Evolutionary conservation across 64 coral and sea anemone species (phyloP).

Genomic region (Stichodactyla helianthus): DNA sequence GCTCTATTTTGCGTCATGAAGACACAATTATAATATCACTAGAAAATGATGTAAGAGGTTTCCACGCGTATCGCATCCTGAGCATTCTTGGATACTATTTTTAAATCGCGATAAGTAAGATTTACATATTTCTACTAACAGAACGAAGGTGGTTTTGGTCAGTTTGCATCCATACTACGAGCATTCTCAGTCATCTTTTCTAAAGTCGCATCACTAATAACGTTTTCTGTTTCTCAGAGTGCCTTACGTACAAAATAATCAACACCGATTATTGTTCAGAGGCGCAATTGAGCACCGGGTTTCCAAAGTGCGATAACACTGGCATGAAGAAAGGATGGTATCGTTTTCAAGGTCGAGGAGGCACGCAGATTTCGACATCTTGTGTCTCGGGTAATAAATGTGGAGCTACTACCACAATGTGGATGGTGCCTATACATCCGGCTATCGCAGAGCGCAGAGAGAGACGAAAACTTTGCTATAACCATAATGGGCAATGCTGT

Average conservation of each 20-base stretch:
- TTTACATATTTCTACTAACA: too few species aligned
- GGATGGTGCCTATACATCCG: neutral
- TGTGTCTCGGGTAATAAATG: neutral
- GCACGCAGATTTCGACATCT: neutral
- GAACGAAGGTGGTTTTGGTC: too few species aligned
- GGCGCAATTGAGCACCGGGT: neutral
- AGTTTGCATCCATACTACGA: too few species aligned
- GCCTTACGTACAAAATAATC: neutral
- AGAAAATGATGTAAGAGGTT: too few species aligned
- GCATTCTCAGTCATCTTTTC: too few species aligned
- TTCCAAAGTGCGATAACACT: neutral
- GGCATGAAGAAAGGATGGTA: neutral
- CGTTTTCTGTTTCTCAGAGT: neutral
- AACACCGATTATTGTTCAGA: neutral
- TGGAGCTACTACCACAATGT: neutral
- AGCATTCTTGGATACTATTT: too few species aligned
- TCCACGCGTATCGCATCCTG: too few species aligned
- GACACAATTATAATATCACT: too few species aligned
- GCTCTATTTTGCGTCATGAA: too few species aligned
- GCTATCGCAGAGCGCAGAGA: neutral
- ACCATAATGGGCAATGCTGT: neutral
- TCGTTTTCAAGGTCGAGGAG: neutral
- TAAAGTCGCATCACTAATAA: too few species aligned
- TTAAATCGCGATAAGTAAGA: too few species aligned
- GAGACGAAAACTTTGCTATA: neutral